Conservation (phyloP, 2,888 invertebrate genomes). For the Linyphia triangularis region DNA sequence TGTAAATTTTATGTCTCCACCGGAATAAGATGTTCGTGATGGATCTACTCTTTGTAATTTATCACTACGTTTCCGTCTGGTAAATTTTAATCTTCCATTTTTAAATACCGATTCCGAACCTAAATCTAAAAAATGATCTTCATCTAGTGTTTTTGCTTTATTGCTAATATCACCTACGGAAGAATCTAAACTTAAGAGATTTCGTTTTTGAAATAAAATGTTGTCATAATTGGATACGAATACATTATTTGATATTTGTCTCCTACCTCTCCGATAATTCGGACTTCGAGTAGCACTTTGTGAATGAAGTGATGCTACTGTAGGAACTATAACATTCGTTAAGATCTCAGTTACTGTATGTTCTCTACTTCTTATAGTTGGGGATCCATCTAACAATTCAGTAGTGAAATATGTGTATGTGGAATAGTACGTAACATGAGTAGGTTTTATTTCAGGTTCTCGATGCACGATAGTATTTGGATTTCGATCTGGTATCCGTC, state of each 20-base stretch:
- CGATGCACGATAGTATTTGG: slow-evolving; percentile 26
- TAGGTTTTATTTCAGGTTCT: slow-evolving; percentile 60
- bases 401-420: slow-evolving; percentile 76
- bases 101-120: neutral
- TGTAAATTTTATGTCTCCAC: neutral
- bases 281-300: slow-evolving; percentile 16
- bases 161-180: too few relatives aligned
- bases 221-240: neutral
- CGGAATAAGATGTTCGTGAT: neutral
- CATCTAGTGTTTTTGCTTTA: too few relatives aligned
- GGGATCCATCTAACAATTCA: slow-evolving; percentile 72
- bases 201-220: slow-evolving; percentile 6
- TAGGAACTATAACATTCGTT: slow-evolving; percentile 69
- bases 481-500: slow-evolving; percentile 18
- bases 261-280: slow-evolving; percentile 23
- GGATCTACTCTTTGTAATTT: neutral
- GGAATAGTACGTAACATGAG: slow-evolving; percentile 76
- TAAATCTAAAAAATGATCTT: slow-evolving; percentile 1
- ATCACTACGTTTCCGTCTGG: neutral
- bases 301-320: slow-evolving; percentile 36
- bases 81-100: neutral
- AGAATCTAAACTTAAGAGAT: slow-evolving; percentile 45
- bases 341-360: slow-evolving; percentile 75
- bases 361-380: slow-evolving; percentile 71
- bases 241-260: neutral